Evolutionary conservation across 2,113 vertebrate species (phyloP).

Genomic region (Butastur rufipennis): DNA sequence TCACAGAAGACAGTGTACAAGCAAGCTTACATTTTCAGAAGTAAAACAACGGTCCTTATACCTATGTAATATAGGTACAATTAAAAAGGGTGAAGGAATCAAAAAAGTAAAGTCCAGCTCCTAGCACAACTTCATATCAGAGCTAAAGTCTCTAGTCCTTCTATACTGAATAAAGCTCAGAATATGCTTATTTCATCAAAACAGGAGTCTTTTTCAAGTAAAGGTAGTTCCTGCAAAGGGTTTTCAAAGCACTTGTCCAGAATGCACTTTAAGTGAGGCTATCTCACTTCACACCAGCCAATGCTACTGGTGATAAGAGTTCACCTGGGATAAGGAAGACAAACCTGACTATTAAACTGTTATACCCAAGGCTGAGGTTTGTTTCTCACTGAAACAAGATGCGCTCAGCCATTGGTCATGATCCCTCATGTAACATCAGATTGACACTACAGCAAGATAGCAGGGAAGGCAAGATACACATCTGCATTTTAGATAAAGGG

Average conservation of each 20-base stretch:
- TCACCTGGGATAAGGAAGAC: neutral
- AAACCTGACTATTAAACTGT: neutral
- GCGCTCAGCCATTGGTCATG: neutral
- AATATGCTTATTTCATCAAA: neutral
- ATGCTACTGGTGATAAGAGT: neutral
- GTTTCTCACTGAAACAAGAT: neutral
- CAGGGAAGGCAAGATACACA: neutral
- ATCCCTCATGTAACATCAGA: neutral
- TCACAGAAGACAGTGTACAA: neutral
- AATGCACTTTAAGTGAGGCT: neutral
- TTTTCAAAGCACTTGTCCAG: neutral
- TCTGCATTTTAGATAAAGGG: neutral
- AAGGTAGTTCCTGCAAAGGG: neutral
- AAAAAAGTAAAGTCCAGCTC: neutral
- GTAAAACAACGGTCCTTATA: neutral
- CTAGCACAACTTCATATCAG: neutral
- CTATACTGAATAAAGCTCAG: neutral
- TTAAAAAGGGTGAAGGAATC: neutral
- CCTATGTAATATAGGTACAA: neutral
- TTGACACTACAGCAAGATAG: neutral
- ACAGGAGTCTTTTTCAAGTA: neutral
- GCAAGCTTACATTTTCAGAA: neutral
- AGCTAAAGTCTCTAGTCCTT: neutral
- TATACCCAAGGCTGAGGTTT: neutral
- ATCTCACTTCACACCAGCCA: neutral